A percentile compares a stretch with the other conserved stretches of the same genome.
These are phyloP conservation scores for Anguilla obscura DNA, from an alignment of 2,797 vertebrate species.

Conservation along the genomic window DNA sequence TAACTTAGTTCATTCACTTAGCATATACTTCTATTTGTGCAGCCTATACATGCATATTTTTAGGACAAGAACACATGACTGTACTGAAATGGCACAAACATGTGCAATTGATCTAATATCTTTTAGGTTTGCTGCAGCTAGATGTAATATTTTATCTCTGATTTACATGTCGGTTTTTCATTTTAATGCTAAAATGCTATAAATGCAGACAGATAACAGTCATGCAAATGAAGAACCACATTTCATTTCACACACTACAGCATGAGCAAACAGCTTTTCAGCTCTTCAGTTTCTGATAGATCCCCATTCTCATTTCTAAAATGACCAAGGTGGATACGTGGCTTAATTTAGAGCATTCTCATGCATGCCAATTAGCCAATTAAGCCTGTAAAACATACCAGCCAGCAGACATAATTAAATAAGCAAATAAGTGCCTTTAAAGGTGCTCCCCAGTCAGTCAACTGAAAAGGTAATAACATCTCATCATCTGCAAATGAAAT, in stretches of 20 bases:
- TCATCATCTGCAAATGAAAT: conserved; percentile 48
- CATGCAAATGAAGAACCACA: conserved; percentile 3
- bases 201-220: background rate
- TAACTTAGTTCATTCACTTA: background rate
- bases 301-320: conserved; percentile 7
- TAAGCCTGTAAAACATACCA: conserved; percentile 50
- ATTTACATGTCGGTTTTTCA: background rate
- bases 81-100: background rate
- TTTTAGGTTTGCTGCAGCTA: background rate
- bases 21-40: background rate
- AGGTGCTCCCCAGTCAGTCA: conserved; percentile 27
- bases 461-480: conserved; percentile 31
- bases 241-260: conserved; percentile 15
- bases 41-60: background rate
- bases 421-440: conserved; percentile 33
- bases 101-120: background rate
- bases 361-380: conserved; percentile 63
- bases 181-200: background rate
- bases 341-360: conserved; percentile 38
- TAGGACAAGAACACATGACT: background rate
- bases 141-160: background rate
- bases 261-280: conserved; percentile 24
- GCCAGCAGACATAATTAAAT: conserved; percentile 55
- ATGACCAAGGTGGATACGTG: background rate
- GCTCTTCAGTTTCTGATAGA: background rate